Percentiles rank a stretch among this genome's conserved stretches.
These are phyloP conservation scores for Mobula birostris DNA, from an alignment of 2,113 vertebrate species.

Conservation along the genomic window DNA sequence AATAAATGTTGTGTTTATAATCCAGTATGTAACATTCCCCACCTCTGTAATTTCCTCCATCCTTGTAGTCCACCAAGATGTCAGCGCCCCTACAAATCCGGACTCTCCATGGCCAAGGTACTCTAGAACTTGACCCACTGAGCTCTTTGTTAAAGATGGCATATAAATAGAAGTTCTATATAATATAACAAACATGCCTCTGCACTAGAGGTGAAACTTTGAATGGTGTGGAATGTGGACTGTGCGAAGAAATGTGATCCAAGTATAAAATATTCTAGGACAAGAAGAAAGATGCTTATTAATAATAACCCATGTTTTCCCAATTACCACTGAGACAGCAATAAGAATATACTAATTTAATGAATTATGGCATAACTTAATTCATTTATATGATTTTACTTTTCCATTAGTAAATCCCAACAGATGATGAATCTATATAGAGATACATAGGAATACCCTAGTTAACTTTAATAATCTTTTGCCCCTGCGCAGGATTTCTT, in stretches of 20 bases:
- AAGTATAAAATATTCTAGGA: not conserved
- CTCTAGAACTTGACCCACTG: too few species aligned
- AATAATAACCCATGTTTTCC: not conserved
- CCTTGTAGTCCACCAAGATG: too few species aligned
- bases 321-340: not conserved
- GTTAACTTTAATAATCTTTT: not conserved
- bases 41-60: too few species aligned
- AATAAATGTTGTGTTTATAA: too few species aligned
- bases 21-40: too few species aligned
- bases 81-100: too few species aligned
- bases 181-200: not conserved
- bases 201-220: not conserved
- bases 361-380: not conserved
- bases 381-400: not conserved
- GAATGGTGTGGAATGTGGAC: not conserved
- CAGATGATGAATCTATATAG: not conserved
- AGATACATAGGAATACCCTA: not conserved
- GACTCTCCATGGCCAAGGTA: too few species aligned
- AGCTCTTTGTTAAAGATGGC: too few species aligned
- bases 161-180: too few species aligned
- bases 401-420: not conserved
- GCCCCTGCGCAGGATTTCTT: not conserved
- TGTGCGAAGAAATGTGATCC: not conserved
- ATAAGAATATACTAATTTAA: not conserved
- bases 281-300: not conserved